Base-by-base conservation (phyloP, 2,888 invertebrate species). In the Pyrgus malvae region DNA sequence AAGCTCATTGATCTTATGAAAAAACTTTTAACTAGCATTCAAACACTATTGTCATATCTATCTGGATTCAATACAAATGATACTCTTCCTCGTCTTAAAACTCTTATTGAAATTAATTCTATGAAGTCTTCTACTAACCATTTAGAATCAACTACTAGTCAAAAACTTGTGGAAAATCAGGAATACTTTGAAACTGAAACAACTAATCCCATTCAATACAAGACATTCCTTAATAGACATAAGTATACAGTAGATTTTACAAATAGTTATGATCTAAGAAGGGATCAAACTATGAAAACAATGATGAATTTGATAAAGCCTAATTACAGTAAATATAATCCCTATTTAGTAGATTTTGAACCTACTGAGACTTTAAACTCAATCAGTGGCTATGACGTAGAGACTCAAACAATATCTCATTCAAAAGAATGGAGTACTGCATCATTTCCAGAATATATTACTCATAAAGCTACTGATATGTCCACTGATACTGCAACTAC, bases 1-100 rank as follows among this genome's bases (percentile, higher is more conserved):
- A 70, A 72, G 29, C 27, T 82, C 7, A 63, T 67, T 7, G 35
- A 64, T 2, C 56, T 74, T 2, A 62, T 76, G 33, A 64, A 42
- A 37, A 82, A 76, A 67, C 63, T 80, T 14, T 57, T 81, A 16
- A 29, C 54, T 19, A 64, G 65, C 35, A 60, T 83, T 35, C 68
- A 76, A 60, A 66, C 69, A 23, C 44, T 80, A 2, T 54, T 78
- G 14, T 69, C 76, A 23, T 60, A 68, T 45, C 57, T 58, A 17
- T 37, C 56, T 21, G 16, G 6, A 14, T 14, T 17, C 2, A 17
- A 25, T 25, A 17, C n/a, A 7, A 46, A 48, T 5, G 19, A 35
- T 9, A 17, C 7, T 27, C 1, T 17, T 9, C 7, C 17, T 11
- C n/a, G 9, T 1, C 31, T 45, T 31, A 21, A 19, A 27, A 19